Percentiles rank a stretch among this genome's conserved stretches.
Evolutionary conservation across 2,888 invertebrate species (phyloP).

Genomic region (Cosmorhoe ocellata): DNA sequence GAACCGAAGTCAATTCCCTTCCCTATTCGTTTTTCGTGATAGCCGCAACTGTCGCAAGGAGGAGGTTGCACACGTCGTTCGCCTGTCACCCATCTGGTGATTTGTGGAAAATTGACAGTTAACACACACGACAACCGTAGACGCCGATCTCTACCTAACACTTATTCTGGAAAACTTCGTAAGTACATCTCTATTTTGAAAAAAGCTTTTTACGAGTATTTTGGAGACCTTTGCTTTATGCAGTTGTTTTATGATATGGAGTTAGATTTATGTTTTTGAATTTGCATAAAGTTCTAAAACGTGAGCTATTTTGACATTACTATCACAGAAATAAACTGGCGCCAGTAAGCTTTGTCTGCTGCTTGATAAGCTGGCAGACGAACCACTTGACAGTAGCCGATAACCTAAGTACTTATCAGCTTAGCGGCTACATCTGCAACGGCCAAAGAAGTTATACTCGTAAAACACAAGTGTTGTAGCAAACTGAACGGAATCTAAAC

Average conservation of each 20-base stretch:
- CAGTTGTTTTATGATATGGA: too few relatives aligned
- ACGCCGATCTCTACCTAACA: constrained; percentile 40
- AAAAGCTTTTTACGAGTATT: too few relatives aligned
- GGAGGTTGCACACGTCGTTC: constrained; percentile 42
- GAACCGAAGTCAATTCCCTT: not conserved
- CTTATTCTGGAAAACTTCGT: constrained; percentile 28
- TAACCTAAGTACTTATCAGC: constrained; percentile 26
- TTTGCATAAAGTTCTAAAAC: too few relatives aligned
- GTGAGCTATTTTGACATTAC: constrained; percentile 5
- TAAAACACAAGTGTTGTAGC: constrained; percentile 14
- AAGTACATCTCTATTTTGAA: too few relatives aligned
- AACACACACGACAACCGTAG: constrained; percentile 38
- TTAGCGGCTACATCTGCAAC: constrained; percentile 18
- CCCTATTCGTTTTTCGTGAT: constrained; percentile 2
- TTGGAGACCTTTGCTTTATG: too few relatives aligned
- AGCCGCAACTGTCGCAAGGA: constrained; percentile 6
- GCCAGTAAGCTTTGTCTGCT: constrained; percentile 9
- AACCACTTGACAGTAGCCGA: constrained; percentile 23
- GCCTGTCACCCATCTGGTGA: constrained; percentile 61
- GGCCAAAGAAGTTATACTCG: constrained; percentile 12
- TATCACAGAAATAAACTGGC: constrained; percentile 14
- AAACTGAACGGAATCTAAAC: not conserved
- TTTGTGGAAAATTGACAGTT: constrained; percentile 66
- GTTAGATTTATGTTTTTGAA: too few relatives aligned
- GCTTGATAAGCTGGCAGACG: constrained; percentile 15